Conservation (phyloP, 1,140 invertebrate species). For the Rhagoletis zephyria region DNA sequence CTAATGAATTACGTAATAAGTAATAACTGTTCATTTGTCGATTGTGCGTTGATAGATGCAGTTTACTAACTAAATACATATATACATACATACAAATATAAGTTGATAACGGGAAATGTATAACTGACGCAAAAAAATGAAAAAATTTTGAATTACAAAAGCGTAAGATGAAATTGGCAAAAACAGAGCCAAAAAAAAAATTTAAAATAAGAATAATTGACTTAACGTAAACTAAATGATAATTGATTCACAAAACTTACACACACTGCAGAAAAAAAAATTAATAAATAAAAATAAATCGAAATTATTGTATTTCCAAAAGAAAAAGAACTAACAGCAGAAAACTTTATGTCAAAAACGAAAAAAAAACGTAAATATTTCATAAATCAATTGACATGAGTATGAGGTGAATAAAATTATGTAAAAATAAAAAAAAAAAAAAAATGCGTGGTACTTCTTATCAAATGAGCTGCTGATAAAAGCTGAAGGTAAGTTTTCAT, state of each 20-base stretch:
- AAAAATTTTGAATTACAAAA: slow-evolving; percentile 28
- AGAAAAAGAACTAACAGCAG: not conserved
- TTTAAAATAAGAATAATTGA: not conserved
- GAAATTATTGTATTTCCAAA: slow-evolving; percentile 22
- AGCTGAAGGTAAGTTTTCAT: no score
- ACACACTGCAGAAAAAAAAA: not conserved
- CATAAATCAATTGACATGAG: slow-evolving; percentile 18
- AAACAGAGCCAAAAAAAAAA: not conserved
- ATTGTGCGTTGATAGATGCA: slow-evolving; percentile 16
- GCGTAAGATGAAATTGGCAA: not conserved
- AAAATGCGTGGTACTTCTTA: no score
- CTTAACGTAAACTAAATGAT: slow-evolving; percentile 13
- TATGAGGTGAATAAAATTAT: slow-evolving; percentile 48
- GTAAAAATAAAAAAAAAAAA: slow-evolving; percentile 20
- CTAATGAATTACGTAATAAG: not conserved
- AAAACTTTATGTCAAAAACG: slow-evolving; percentile 46
- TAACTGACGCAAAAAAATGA: not conserved
- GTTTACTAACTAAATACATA: slow-evolving; percentile 26
- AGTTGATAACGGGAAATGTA: slow-evolving; percentile 41
- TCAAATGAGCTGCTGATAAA: no score
- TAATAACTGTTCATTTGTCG: slow-evolving; percentile 26
- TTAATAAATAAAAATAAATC: slow-evolving; percentile 9
- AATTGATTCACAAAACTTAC: slow-evolving; percentile 2
- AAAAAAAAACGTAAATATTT: slow-evolving; percentile 42
- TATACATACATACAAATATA: slow-evolving; percentile 47